phyloP scores from a whole-genome alignment of 2,888 invertebrate species.

The Aphidius colemani region DNA sequence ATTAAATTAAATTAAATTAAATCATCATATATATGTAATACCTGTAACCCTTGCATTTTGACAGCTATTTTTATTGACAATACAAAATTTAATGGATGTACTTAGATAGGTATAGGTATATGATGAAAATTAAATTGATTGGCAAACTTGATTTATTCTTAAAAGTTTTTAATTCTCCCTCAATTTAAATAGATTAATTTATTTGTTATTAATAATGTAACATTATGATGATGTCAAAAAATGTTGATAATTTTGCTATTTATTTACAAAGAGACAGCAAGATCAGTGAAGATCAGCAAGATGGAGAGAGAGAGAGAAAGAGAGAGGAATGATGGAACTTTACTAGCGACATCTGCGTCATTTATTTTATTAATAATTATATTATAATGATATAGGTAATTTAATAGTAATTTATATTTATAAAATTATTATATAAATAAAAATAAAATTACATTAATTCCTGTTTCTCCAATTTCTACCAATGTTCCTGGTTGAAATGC shows the following conservation, averaged over 20 bases:
- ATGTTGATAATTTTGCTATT: conserved; percentile 13
- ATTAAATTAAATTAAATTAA: background rate
- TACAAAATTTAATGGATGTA: conserved; percentile 10
- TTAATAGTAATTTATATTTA: too few species aligned
- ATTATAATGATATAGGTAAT: too few species aligned
- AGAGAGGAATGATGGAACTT: too few species aligned
- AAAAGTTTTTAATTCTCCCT: background rate
- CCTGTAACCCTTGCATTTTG: conserved; percentile 39
- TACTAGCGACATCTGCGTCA: conserved; percentile 7
- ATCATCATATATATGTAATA: conserved; percentile 14
- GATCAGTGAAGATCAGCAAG: too few species aligned
- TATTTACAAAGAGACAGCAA: too few species aligned
- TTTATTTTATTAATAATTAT: too few species aligned
- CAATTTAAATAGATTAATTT: background rate
- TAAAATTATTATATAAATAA: too few species aligned
- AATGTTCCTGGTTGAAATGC: conserved; percentile 53
- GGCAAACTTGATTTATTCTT: background rate
- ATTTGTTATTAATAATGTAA: background rate
- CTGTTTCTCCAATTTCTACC: conserved; percentile 51
- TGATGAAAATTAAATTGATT: conserved; percentile 3
- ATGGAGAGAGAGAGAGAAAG: background rate
- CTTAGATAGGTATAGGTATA: too few species aligned
- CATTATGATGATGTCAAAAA: background rate
- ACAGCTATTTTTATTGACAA: conserved; percentile 3
- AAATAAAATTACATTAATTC: conserved; percentile 42